Conservation (phyloP, 2,888 invertebrate species). For the Penaeus monodon region DNA sequence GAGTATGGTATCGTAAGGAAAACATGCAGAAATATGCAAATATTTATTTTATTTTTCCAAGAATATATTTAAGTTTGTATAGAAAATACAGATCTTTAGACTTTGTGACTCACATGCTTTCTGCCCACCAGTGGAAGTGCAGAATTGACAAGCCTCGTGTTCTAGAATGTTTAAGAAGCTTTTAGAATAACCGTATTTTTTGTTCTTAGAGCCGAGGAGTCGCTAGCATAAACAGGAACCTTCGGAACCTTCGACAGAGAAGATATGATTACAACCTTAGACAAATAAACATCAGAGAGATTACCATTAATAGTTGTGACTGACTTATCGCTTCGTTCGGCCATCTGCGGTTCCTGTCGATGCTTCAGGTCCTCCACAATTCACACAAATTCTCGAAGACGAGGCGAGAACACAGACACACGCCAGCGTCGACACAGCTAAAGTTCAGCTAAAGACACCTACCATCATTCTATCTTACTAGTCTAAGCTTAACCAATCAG, state of each 20-base stretch:
- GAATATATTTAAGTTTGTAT: conserved; percentile 58
- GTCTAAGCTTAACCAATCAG: too few relatives aligned
- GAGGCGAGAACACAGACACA: conserved; percentile 23
- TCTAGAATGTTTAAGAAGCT: conserved; percentile 27
- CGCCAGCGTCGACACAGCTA: neutral
- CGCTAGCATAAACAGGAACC: too few relatives aligned
- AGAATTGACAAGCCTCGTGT: conserved; percentile 28
- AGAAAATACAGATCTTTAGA: conserved; percentile 54
- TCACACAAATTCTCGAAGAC: conserved; percentile 8
- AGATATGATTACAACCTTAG: too few relatives aligned
- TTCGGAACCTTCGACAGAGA: too few relatives aligned
- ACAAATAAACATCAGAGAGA: too few relatives aligned
- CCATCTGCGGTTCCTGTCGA: too few relatives aligned
- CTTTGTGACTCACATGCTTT: conserved; percentile 48
- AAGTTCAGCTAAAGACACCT: neutral
- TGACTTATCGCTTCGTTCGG: too few relatives aligned
- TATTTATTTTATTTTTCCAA: conserved; percentile 52
- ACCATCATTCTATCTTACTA: too few relatives aligned
- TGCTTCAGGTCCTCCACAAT: too few relatives aligned
- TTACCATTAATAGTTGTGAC: too few relatives aligned
- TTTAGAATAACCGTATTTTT: conserved; percentile 1
- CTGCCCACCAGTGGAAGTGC: conserved; percentile 37
- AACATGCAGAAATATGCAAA: conserved; percentile 54
- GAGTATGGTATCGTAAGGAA: conserved; percentile 52
- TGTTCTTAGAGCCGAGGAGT: neutral